Percentiles rank a stretch among this genome's conserved stretches.
These are phyloP conservation scores for Saguinus midas DNA, from an alignment of 2,113 vertebrate species.

Conservation along the genomic window DNA sequence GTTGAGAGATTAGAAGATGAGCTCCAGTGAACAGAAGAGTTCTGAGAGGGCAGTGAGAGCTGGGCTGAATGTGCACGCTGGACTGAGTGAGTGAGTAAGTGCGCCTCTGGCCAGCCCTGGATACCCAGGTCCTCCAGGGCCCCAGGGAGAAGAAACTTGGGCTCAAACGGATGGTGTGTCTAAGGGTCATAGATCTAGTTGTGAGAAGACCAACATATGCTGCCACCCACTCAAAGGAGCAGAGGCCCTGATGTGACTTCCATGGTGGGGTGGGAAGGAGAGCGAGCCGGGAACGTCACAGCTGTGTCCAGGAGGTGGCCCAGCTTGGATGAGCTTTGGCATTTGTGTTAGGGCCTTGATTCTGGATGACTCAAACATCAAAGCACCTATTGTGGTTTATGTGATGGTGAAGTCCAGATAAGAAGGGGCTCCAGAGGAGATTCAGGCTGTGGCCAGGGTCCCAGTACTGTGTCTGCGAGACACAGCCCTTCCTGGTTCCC, in stretches of 20 bases:
- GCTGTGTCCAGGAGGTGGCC: not conserved
- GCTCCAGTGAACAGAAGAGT: not conserved
- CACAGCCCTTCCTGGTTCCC: no score
- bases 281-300: not conserved
- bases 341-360: not conserved
- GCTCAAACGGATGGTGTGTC: no score
- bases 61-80: not conserved
- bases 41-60: not conserved
- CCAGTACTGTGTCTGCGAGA: not conserved
- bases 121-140: rapidly evolving
- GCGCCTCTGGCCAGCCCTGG: no score
- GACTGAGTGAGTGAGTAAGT: not conserved
- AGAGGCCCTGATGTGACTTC: not conserved
- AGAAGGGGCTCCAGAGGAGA: not conserved
- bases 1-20: no score
- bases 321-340: no score
- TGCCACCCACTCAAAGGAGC: no score
- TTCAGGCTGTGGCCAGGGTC: not conserved
- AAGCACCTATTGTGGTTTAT: not conserved
- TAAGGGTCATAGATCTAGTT: not conserved
- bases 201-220: not conserved
- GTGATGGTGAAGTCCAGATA: not conserved
- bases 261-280: not conserved
- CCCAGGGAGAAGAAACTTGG: not conserved
- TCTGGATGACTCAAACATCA: not conserved